Conservation (phyloP, 2,113 vertebrate species). For the Saguinus midas region DNA sequence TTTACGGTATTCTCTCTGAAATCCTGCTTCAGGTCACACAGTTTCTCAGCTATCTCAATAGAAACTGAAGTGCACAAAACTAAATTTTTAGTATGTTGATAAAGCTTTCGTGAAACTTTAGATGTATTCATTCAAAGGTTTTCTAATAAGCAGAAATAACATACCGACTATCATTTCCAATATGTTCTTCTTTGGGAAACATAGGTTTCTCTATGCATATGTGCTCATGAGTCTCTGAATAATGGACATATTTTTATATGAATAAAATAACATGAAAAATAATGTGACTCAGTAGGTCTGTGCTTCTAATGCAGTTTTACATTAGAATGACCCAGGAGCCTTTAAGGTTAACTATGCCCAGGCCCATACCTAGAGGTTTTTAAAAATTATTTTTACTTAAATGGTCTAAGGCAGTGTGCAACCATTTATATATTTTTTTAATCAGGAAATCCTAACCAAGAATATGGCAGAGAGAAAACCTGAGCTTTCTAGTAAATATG, state of each 20-base stretch:
- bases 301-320: neutral
- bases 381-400: neutral
- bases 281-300: neutral
- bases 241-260: neutral
- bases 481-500: neutral
- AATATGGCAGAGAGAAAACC: neutral
- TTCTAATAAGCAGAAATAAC: neutral
- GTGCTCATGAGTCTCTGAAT: neutral
- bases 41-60: neutral
- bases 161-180: neutral
- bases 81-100: neutral
- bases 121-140: neutral
- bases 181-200: neutral
- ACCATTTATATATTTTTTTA: neutral
- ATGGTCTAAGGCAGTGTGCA: neutral
- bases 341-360: neutral
- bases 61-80: neutral
- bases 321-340: neutral
- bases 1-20: neutral
- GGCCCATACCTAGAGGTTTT: neutral
- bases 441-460: neutral
- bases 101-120: neutral
- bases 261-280: neutral
- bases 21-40: neutral
- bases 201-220: neutral